Evolutionary conservation across 1,140 invertebrate species (phyloP).

Genomic region (Adelges cooleyi): DNA sequence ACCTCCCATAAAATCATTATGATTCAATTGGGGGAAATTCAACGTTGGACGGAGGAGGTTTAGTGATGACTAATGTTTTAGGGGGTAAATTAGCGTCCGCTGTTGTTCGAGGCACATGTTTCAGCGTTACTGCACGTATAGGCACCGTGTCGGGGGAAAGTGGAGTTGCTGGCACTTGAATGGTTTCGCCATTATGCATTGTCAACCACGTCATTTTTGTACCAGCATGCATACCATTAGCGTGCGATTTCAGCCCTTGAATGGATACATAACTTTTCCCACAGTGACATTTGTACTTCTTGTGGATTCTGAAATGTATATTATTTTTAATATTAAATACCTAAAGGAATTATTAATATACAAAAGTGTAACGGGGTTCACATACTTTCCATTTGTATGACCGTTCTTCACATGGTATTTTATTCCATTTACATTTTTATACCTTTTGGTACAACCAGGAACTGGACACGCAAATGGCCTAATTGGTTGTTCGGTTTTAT

Average conservation of each 20-base stretch:
- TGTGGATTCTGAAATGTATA: slow-evolving; percentile 50
- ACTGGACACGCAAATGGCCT: slow-evolving; percentile 72
- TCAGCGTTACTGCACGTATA: slow-evolving; percentile 3
- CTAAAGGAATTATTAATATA: neutral
- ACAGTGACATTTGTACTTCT: slow-evolving; percentile 66
- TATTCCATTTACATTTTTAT: slow-evolving; percentile 79
- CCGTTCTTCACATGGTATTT: slow-evolving; percentile 78
- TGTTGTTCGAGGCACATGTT: slow-evolving; percentile 14
- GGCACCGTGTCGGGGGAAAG: slow-evolving; percentile 21
- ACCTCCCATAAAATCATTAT: neutral
- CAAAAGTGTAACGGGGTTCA: neutral
- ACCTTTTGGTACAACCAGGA: slow-evolving; percentile 72
- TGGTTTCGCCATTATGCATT: slow-evolving; percentile 19
- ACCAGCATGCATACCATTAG: slow-evolving; percentile 33
- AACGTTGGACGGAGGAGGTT: slow-evolving; percentile 26
- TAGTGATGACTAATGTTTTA: slow-evolving; percentile 25
- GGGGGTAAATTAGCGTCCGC: slow-evolving; percentile 2
- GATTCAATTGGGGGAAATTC: slow-evolving; percentile 14
- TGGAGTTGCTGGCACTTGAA: slow-evolving; percentile 12
- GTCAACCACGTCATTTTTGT: slow-evolving; percentile 24
- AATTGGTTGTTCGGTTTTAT: slow-evolving; percentile 36
- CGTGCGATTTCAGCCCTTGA: slow-evolving; percentile 61
- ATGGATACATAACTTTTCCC: slow-evolving; percentile 70
- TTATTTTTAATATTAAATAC: neutral
- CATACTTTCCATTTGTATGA: slow-evolving; percentile 52